Percentiles rank a stretch among this genome's conserved stretches.
phyloP scores from a whole-genome alignment of 2,797 vertebrate genomes.

The Diplodus puntazzo region DNA sequence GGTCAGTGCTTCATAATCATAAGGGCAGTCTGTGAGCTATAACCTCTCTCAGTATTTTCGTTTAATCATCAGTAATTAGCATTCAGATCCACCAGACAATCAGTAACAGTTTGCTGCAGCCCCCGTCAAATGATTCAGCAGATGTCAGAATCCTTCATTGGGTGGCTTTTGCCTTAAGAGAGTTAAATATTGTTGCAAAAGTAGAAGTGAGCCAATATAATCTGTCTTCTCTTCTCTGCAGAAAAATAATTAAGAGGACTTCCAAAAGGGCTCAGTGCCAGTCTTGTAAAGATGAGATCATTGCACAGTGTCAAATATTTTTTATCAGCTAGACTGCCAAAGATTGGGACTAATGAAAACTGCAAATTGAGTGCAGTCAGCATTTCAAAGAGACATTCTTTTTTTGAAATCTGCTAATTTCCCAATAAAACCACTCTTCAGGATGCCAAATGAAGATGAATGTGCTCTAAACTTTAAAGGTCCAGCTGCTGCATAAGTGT shows the following conservation, averaged over 20 bases:
- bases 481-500: slow-evolving; percentile 46
- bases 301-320: slow-evolving; percentile 83
- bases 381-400: slow-evolving; percentile 63
- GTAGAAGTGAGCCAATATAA: slow-evolving; percentile 71
- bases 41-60: slow-evolving; percentile 55
- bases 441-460: slow-evolving; percentile 68
- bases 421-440: slow-evolving; percentile 48
- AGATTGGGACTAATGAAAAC: slow-evolving; percentile 73
- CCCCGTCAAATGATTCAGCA: slow-evolving; percentile 81
- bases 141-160: slow-evolving; percentile 74
- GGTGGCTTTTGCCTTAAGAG: slow-evolving; percentile 62
- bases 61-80: slow-evolving; percentile 57
- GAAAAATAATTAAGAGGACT: slow-evolving; percentile 84
- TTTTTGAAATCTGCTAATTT: slow-evolving; percentile 63
- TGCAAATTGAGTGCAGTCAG: slow-evolving; percentile 67
- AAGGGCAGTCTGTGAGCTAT: slow-evolving; percentile 59
- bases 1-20: slow-evolving; percentile 66
- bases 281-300: slow-evolving; percentile 86
- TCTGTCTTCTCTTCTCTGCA: slow-evolving; percentile 68
- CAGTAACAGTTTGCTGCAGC: slow-evolving; percentile 65
- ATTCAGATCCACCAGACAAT: slow-evolving; percentile 50
- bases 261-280: slow-evolving; percentile 84
- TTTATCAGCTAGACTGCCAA: slow-evolving; percentile 74
- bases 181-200: slow-evolving; percentile 76
- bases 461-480: slow-evolving; percentile 52